Base-by-base conservation (phyloP, 2,888 invertebrate genomes). In the Exocentrus adspersus region DNA sequence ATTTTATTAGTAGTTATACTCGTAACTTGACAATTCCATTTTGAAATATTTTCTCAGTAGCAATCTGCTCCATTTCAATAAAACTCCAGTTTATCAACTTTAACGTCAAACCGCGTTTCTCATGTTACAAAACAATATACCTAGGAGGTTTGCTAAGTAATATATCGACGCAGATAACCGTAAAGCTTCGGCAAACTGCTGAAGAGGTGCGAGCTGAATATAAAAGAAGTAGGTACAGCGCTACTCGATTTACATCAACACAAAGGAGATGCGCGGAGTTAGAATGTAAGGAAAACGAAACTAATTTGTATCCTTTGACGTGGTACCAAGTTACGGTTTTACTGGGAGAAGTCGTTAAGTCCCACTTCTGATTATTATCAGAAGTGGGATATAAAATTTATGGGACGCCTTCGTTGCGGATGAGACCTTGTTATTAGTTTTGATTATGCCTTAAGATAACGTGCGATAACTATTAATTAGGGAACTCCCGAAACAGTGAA, bases 281-380 rank as follows among this genome's bases (percentile, higher is more conserved):
- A 14, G 14, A 16, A 28, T 28, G 28, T 28, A 30, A 45, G n/a
- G 16, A 45, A 10, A 16, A 45, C 21, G 12, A 45, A 45, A 45
- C 45, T 45, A 45, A 45, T 45, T 45, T 45, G 45, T 45, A 20
- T 45, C 21, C 45, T 45, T 45, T 37, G 20, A 45, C 45, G 21
- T 20, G 16, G 45, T 45, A 45, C 20, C 3, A 19, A 45, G 20
- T 45, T n/a, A 5, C n/a, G 20, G 17, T 45, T 21, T 21, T 16
- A n/a, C 45, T 20, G 19, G 4, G 20, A 19, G 45, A 10, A n/a
- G n/a, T 45, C n/a, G n/a, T 45, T 21, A 42, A 16, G 16, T 24
- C 24, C 24, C 24, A 24, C 24, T 24, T 24, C 24, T 24, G 24
- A 24, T 24, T 24, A 24, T 24, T 24, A 37, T 37, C 37, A n/a